Evolutionary conservation across 1,140 invertebrate genomes (phyloP).

Genomic region (Pachyrhynchus sulphureomaculatus): DNA sequence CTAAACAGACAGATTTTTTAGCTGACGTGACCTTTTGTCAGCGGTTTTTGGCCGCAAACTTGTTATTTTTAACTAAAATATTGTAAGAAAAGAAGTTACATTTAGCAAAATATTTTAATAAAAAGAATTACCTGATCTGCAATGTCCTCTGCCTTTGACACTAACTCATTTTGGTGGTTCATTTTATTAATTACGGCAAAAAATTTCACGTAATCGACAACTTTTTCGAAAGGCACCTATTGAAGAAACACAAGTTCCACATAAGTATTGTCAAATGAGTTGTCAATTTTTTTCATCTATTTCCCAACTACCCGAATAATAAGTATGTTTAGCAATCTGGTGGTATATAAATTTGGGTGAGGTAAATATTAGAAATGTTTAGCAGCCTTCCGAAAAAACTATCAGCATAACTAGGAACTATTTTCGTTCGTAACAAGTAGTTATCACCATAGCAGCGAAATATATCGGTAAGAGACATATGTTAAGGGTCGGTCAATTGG

Average conservation of each 20-base stretch:
- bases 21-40: slow-evolving; percentile 36
- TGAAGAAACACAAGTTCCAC: slow-evolving; percentile 27
- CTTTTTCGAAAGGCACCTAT: slow-evolving; percentile 13
- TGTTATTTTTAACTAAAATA: slow-evolving; percentile 20
- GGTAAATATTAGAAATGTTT: too few species aligned
- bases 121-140: slow-evolving; percentile 82
- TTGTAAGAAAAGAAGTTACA: not conserved
- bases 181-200: slow-evolving; percentile 55
- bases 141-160: slow-evolving; percentile 89
- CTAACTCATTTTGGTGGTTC: slow-evolving; percentile 83
- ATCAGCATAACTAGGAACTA: too few species aligned
- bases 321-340: too few species aligned
- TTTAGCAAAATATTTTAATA: slow-evolving; percentile 17
- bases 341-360: too few species aligned
- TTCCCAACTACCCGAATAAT: too few species aligned
- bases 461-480: too few species aligned
- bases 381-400: too few species aligned
- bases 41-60: slow-evolving; percentile 24
- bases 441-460: too few species aligned
- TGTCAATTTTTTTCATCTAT: slow-evolving; percentile 9
- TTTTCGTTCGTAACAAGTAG: too few species aligned
- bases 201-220: slow-evolving; percentile 43
- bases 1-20: not conserved
- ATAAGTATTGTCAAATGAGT: slow-evolving; percentile 15
- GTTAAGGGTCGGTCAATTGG: too few species aligned